These are phyloP conservation scores for Chironomus striatipennis DNA, from an alignment of 1,140 invertebrate species.

Conservation along the genomic window DNA sequence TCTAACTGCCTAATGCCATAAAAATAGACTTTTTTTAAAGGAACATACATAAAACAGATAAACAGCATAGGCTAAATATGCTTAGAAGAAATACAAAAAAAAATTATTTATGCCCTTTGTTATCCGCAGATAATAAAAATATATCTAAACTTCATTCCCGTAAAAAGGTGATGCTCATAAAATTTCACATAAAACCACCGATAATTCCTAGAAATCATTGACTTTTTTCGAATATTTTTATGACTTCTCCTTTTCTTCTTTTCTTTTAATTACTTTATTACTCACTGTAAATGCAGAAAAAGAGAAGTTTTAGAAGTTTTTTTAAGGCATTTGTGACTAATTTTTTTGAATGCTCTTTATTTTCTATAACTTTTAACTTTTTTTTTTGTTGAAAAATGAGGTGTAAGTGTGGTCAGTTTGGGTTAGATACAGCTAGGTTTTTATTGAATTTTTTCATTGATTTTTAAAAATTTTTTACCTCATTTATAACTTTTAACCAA, in stretches of 20 bases:
- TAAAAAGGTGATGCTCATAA: not conserved
- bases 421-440: too few relatives aligned
- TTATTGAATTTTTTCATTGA: too few relatives aligned
- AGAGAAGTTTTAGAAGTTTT: too few relatives aligned
- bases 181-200: not conserved
- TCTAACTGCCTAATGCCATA: not conserved
- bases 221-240: slow-evolving; percentile 19
- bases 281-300: not conserved
- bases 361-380: too few relatives aligned
- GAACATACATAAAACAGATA: slow-evolving; percentile 10
- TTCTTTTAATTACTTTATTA: slow-evolving; percentile 23
- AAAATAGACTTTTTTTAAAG: not conserved
- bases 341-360: too few relatives aligned
- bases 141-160: not conserved
- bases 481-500: too few relatives aligned
- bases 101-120: slow-evolving; percentile 12
- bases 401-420: too few relatives aligned
- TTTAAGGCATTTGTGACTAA: not conserved
- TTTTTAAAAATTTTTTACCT: too few relatives aligned
- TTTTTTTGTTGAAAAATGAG: too few relatives aligned
- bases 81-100: not conserved
- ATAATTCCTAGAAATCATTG: slow-evolving; percentile 19
- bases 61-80: not conserved
- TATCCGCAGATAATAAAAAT: slow-evolving; percentile 20
- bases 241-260: not conserved